Evolutionary conservation across 2,797 vertebrate species (phyloP), one percentile per base, ranked within the genome.

Genomic region (Sebastes umbrosus): DNA sequence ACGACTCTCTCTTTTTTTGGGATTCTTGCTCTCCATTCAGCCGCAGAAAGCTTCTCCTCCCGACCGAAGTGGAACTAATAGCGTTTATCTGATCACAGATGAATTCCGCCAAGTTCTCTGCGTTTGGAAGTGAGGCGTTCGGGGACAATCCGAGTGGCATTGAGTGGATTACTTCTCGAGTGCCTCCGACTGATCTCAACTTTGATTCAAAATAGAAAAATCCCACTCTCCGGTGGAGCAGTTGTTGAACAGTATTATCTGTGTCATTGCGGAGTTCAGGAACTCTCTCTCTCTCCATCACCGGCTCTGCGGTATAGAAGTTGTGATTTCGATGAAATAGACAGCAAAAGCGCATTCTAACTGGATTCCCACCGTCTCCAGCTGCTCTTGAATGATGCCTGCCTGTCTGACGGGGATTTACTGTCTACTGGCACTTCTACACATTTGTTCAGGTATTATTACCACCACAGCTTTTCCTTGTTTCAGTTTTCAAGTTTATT

Each of bases 361-460:
- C 82, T 88, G 93, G 92, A 93, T 91, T 91, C 81, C 83, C 72
- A 71, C 74, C 71, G 88, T 73, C 67, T 67, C 82, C 81, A 84
- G 85, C 88, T 86, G 83, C 84, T 80, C 60, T 72, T 89, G 87
- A 94, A 93, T 68, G 92, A 95, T 95, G 95, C 84, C 92, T 93
- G 86, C 87, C 77, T 71, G 84, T 84, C 82, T 79, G 76, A 85
- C 83, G 73, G 93, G 94, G 58, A 87, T 94, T 91, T 93, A 89
- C 83, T 83, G 87, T 77, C 84, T 96, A 39, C 85, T 95, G 88
- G 91, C 92, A 83, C 85, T 93, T 84, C 88, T 95, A 27, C 92
- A 92, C 34, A 83, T 93, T 84, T 95, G 87, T 87, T 89, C 95
- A 95, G 95, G 95, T 96, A 10, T 72, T 62, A 10, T 1, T 8